These are phyloP conservation scores for Prietella phreatophila DNA, from an alignment of 2,113 vertebrate species.

Conservation along the genomic window DNA sequence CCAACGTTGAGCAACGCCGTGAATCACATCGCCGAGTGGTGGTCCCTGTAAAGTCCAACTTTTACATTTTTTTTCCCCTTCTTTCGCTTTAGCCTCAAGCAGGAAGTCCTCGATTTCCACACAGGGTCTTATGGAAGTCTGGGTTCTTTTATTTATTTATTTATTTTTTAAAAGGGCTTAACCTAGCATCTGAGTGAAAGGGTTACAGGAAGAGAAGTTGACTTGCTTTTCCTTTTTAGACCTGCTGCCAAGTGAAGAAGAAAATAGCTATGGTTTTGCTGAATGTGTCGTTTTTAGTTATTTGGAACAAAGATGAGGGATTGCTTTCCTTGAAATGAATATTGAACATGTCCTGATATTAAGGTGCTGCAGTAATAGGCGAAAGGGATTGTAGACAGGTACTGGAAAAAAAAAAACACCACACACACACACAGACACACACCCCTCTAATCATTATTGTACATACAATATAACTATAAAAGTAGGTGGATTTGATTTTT, in stretches of 20 bases:
- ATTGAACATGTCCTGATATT: background rate
- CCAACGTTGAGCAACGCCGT: background rate
- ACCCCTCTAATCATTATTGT: background rate
- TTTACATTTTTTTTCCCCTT: no score
- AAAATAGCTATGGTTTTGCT: background rate
- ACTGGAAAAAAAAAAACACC: no score
- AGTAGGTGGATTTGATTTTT: background rate
- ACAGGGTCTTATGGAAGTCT: slow-evolving; percentile 21
- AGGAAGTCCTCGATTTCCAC: slow-evolving; percentile 30
- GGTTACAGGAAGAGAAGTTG: slow-evolving; percentile 17
- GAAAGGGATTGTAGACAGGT: background rate
- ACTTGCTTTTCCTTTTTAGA: slow-evolving; percentile 4
- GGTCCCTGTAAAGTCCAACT: background rate
- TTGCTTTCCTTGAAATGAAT: background rate
- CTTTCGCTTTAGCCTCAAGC: background rate
- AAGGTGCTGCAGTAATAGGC: background rate
- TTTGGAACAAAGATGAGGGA: no score
- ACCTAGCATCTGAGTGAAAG: background rate
- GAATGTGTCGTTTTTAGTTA: background rate
- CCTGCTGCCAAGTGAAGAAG: background rate
- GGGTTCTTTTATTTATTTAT: background rate
- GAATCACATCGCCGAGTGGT: background rate
- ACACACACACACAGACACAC: no score
- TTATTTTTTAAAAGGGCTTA: background rate
- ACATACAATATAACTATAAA: background rate